Base-by-base conservation (phyloP, 2,113 vertebrate species). In the Bucco capensis region DNA sequence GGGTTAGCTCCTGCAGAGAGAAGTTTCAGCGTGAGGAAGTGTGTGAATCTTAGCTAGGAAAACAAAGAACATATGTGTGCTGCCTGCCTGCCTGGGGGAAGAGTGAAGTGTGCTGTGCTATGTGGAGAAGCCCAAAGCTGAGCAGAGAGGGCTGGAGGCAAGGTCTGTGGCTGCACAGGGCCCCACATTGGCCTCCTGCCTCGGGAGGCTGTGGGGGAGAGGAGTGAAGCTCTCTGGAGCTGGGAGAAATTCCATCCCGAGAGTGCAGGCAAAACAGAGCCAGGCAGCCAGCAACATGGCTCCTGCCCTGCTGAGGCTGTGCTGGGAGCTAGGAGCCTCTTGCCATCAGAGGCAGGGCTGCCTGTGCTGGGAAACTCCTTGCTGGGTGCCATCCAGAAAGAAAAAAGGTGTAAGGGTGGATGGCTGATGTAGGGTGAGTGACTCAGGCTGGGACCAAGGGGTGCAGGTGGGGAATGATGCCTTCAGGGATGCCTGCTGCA, bases 61-160 rank as follows among this genome's bases (percentile, higher is more conserved):
- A 94, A 92, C 77, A 94, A 92, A 92, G 95, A 88, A 8, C 92
- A 75, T 90, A 67, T 88, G 95, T 88, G 90, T 50, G 88, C 85
- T 53, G 40, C 14, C 60, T 27, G 88, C 94, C 72, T 64, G 71
- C 66, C 93, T 91, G 38, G 46, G 85, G 25, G 13, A 44, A 23
- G 56, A 40, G 76, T 1, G 21, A 86, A 44, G 76, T 76, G 42
- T 8, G 80, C 88, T 1, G 37, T 6, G 1, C 61, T 14, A 3
- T 12, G 14, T 3, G 5, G 12, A 17, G 90, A 25, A 91, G 79
- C 64, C 80, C 54, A 46, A 31, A 25, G 72, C 88, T 9, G 58
- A 93, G 88, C 70, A 3, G 46, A 3, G 46, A 31, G 88, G 66
- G 12, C 4, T 88, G 75, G 83, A 60, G 77, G 10, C 4, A 0